Evolutionary conservation across 1,140 invertebrate genomes (phyloP), one percentile per base, ranked within the genome.

Genomic region (Scaptomyza graminum): DNA sequence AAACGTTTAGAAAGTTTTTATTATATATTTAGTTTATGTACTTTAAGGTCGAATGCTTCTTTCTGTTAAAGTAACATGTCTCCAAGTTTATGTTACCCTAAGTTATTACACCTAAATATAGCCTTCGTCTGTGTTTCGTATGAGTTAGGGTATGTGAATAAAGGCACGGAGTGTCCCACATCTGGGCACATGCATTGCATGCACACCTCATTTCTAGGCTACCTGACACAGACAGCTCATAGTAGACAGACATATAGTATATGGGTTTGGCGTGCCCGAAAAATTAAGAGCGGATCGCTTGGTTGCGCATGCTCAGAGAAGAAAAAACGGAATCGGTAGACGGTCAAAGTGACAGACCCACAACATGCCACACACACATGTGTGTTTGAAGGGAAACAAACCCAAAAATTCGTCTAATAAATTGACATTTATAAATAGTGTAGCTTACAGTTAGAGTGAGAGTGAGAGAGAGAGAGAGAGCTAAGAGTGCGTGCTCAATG

Each of bases 281-380:
- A 34, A 34, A 34, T 9, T 71, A 56, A 84, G 81, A 70, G 57
- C 82, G 79, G 77, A 62, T 70, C 54, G 54, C 60, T 55, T 43
- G 39, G 76, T 59, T 54, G 79, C 79, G 79, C 79, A 78, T 82
- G 79, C 81, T 28, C 82, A 63, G 57, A 55, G 43, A 43, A 34
- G 31, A 34, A 34, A 34, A 2, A 46, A 51, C 7, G 7, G 55
- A 74, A 41, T 67, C 65, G 18, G 34, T 55, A 73, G 46, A 67
- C 37, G 63, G 79, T 64, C 64, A 80, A 49, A 72, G 8, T 18
- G 39, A 69, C 71, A 74, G 56, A 74, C 75, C 63, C 51, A 66
- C 50, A 76, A 79, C 82, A 85, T 85, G 75, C 82, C 69, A 63
- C 77, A 65, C 82, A 81, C 78, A 87, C 74, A 72, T 79, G 4